These are phyloP conservation scores for Smutsia gigantea DNA, from an alignment of 2,797 vertebrate species.

Conservation along the genomic window DNA sequence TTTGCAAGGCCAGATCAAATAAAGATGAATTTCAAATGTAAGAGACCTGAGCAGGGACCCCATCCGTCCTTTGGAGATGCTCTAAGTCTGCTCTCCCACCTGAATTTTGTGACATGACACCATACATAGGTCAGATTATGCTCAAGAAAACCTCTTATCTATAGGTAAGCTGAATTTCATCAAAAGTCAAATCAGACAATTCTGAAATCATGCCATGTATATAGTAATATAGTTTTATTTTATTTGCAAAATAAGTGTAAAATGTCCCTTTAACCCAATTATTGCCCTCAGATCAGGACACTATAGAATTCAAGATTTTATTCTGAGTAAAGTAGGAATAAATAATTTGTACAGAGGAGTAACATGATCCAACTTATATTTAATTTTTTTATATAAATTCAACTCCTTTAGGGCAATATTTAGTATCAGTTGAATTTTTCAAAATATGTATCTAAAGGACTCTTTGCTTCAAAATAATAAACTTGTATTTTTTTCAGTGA, in stretches of 20 bases:
- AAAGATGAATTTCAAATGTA: not conserved
- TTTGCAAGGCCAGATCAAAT: not conserved
- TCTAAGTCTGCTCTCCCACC: too few species aligned
- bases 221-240: not conserved
- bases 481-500: not conserved
- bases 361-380: not conserved
- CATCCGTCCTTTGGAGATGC: not conserved
- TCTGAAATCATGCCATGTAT: not conserved
- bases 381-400: not conserved
- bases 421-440: not conserved
- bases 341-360: not conserved
- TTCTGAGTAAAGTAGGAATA: not conserved
- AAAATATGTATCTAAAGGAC: not conserved
- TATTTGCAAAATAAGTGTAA: constrained; percentile 23
- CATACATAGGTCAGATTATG: not conserved
- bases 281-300: not conserved
- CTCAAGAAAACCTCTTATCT: not conserved
- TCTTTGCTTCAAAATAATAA: not conserved
- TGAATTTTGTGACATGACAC: not conserved
- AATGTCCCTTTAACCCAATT: not conserved
- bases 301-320: not conserved
- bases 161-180: not conserved
- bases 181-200: not conserved
- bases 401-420: not conserved
- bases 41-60: not conserved